These are phyloP conservation scores for Montipora sp. DNA, from an alignment of 64 coral and sea anemone species.

Conservation along the genomic window DNA sequence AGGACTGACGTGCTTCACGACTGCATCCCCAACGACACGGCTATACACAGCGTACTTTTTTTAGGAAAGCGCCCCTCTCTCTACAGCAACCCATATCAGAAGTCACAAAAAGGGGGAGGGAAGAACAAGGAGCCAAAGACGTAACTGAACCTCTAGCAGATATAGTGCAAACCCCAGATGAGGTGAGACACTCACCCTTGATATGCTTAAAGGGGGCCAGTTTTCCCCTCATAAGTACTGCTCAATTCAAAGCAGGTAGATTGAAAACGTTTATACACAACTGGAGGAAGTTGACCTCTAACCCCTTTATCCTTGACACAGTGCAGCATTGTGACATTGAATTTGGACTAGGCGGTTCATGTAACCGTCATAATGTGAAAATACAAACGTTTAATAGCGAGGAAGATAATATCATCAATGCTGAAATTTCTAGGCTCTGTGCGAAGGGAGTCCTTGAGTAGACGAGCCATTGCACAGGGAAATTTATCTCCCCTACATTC, in stretches of 20 bases:
- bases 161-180: background rate
- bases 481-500: too few relatives aligned
- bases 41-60: conserved; percentile 19
- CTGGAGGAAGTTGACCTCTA: too few relatives aligned
- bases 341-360: too few relatives aligned
- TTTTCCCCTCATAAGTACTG: background rate
- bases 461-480: too few relatives aligned
- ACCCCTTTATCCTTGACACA: too few relatives aligned
- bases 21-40: background rate
- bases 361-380: too few relatives aligned
- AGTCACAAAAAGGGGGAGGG: conserved; percentile 13
- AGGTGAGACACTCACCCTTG: background rate
- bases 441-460: too few relatives aligned
- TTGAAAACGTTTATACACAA: too few relatives aligned
- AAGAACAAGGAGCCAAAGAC: conserved; percentile 32
- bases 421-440: too few relatives aligned
- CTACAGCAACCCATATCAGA: background rate
- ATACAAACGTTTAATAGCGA: too few relatives aligned
- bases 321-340: too few relatives aligned
- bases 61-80: conserved; percentile 36
- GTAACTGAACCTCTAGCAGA: background rate
- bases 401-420: too few relatives aligned
- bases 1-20: background rate
- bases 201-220: background rate
- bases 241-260: background rate